Percentiles rank a stretch among this genome's conserved stretches.
phyloP scores from a whole-genome alignment of 2,888 invertebrate genomes.

The Drosophila merina region DNA sequence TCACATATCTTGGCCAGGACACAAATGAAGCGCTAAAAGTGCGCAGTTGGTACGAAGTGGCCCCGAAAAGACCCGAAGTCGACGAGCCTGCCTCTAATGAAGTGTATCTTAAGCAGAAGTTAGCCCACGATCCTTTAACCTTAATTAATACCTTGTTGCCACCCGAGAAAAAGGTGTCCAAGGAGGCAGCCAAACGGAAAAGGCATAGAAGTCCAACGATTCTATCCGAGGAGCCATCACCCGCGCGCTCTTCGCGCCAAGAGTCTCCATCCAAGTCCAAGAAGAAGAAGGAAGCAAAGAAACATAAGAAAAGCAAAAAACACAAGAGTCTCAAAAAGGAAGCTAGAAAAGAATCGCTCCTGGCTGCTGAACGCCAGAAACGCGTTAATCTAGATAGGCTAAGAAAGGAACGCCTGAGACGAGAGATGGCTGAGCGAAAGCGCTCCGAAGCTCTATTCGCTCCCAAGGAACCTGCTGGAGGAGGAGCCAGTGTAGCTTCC shows the following conservation, averaged over 20 bases:
- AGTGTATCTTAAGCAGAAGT: conserved; percentile 88
- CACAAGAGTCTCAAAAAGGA: conserved; percentile 41
- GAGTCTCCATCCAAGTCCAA: conserved; percentile 12
- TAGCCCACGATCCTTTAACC: conserved; percentile 89
- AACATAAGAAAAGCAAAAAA: conserved; percentile 46
- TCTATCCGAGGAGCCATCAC: neutral
- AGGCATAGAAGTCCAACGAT: conserved; percentile 14
- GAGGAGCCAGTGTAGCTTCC: conserved; percentile 16
- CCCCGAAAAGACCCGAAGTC: conserved; percentile 85
- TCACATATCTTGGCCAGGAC: conserved; percentile 97
- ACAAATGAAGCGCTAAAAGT: conserved; percentile 93
- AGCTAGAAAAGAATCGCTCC: conserved; percentile 21
- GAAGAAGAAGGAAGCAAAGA: conserved; percentile 42
- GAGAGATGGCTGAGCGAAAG: conserved; percentile 92
- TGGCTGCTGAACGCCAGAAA: conserved; percentile 63
- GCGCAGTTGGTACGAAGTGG: conserved; percentile 94
- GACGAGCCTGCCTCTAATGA: conserved; percentile 83
- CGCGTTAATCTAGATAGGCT: conserved; percentile 80
- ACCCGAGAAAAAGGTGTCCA: conserved; percentile 46
- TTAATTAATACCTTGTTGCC: conserved; percentile 85
- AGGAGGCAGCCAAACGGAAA: neutral
- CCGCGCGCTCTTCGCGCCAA: neutral
- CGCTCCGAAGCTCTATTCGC: conserved; percentile 89
- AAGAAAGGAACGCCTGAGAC: conserved; percentile 86
- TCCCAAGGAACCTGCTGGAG: conserved; percentile 84